These are phyloP conservation scores for Cetoscarus ocellatus DNA, from an alignment of 2,797 vertebrate genomes.

Conservation along the genomic window DNA sequence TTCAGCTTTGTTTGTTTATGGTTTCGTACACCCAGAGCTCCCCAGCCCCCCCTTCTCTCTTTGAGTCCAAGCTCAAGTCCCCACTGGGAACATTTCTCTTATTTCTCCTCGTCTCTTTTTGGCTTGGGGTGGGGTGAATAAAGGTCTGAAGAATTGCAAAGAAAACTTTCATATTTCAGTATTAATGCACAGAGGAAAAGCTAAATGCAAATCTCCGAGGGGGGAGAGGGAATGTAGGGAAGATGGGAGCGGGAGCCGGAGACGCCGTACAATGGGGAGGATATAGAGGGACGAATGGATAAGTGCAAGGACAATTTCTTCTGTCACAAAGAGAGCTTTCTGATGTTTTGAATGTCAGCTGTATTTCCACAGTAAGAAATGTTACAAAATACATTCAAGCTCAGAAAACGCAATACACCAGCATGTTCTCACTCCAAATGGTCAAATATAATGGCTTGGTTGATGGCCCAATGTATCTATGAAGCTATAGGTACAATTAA, in stretches of 20 bases:
- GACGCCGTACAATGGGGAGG: slow-evolving; percentile 28
- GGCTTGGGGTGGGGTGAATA: slow-evolving; percentile 46
- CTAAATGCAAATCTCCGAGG: slow-evolving; percentile 63
- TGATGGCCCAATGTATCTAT: background rate
- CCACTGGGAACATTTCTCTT: slow-evolving; percentile 33
- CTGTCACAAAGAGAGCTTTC: slow-evolving; percentile 31
- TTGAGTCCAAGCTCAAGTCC: slow-evolving; percentile 54
- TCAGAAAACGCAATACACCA: background rate
- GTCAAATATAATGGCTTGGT: background rate
- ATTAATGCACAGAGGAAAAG: slow-evolving; percentile 57
- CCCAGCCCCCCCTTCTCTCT: slow-evolving; percentile 19
- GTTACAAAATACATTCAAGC: slow-evolving; percentile 22
- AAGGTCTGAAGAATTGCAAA: slow-evolving; percentile 53
- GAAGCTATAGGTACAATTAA: no score
- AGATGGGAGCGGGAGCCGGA: slow-evolving; percentile 12
- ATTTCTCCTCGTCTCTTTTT: slow-evolving; percentile 16
- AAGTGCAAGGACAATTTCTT: slow-evolving; percentile 42
- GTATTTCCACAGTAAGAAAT: slow-evolving; percentile 29
- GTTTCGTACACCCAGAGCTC: slow-evolving; percentile 42
- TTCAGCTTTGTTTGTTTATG: slow-evolving; percentile 69
- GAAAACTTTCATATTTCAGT: slow-evolving; percentile 59
- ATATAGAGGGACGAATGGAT: slow-evolving; percentile 39
- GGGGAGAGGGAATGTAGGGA: slow-evolving; percentile 11
- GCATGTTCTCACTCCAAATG: background rate
- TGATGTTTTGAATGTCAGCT: slow-evolving; percentile 33